Evolutionary conservation across 2,888 invertebrate species (phyloP), one percentile per base, ranked within the genome.

Genomic region (Parasteatoda lunata): DNA sequence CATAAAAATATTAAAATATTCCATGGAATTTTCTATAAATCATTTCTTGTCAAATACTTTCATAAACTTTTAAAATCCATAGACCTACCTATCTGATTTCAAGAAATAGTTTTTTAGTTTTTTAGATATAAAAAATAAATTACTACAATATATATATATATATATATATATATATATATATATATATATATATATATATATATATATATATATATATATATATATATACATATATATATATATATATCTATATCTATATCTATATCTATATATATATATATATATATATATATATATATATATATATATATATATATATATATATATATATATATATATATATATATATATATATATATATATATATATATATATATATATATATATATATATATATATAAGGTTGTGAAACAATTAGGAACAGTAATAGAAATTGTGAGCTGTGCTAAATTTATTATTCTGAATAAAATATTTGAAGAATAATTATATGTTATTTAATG

Each of bases 261-360:
- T 51, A 71, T 71, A 71, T 6, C 48, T 71, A 71, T 71, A 71
- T 71, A 51, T 71, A 71, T 71, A 71, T 71, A 71, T 71, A 71
- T 71, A 71, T 71, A 71, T 71, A 71, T 71, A 71, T 71, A 71
- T 71, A 71, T 51, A 71, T 71, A 71, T 71, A 71, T 71, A 71
- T 71, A 71, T 71, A 71, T 71, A 71, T 71, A 71, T 71, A 71
- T 71, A 71, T 71, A 71, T 71, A 71, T 71, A 71, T 71, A 71
- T 71, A 71, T 51, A 71, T 71, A 71, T 71, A 71, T 71, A 71
- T 71, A 71, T 71, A 71, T 71, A 71, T 51, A 69, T 69, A 69
- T 69, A 69, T 69, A 69, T 69, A 69, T 69, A 69, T 69, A 69
- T 69, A 69, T 69, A 69, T 69, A 69, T 69, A 69, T 69, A 69